phyloP scores from a whole-genome alignment of 2,797 vertebrate genomes.

The Pseudomugil gertrudae region DNA sequence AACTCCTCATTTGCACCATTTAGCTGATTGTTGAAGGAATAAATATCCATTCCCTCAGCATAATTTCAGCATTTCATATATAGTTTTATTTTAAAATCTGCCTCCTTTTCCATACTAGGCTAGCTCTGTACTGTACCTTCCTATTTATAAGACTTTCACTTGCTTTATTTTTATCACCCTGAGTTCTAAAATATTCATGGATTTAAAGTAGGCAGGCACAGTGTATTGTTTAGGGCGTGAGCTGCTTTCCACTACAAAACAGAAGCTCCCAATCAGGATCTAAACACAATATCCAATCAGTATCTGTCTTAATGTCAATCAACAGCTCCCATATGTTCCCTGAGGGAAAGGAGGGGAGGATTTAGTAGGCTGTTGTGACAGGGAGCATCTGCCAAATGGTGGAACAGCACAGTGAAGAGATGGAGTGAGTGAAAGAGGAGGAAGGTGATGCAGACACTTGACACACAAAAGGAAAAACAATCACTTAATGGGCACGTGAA shows the following conservation, averaged over 20 bases:
- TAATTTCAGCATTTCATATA: neutral
- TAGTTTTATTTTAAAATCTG: slow-evolving; percentile 10
- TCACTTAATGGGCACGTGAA: slow-evolving; percentile 67
- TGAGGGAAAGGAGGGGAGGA: slow-evolving; percentile 15
- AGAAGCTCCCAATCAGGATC: slow-evolving; percentile 59
- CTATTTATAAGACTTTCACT: slow-evolving; percentile 7
- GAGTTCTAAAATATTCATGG: slow-evolving; percentile 18
- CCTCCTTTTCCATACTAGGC: neutral
- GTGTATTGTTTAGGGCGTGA: slow-evolving; percentile 41
- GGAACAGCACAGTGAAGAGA: slow-evolving; percentile 38
- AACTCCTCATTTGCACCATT: slow-evolving; percentile 14
- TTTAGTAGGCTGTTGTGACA: slow-evolving; percentile 37
- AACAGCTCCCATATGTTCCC: slow-evolving; percentile 44
- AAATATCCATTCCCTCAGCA: slow-evolving; percentile 12
- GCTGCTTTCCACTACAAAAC: slow-evolving; percentile 63
- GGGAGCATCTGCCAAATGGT: slow-evolving; percentile 58
- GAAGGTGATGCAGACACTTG: slow-evolving; percentile 26
- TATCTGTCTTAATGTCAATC: slow-evolving; percentile 73
- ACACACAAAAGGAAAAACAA: slow-evolving; percentile 50
- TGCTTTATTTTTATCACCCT: slow-evolving; percentile 9
- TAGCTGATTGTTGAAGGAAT: slow-evolving; percentile 18
- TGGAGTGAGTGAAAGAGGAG: slow-evolving; percentile 23
- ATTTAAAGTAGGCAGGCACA: slow-evolving; percentile 18
- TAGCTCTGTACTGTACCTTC: slow-evolving; percentile 4
- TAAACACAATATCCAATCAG: slow-evolving; percentile 76